Base-by-base conservation (phyloP, 2,888 invertebrate species). In the Argyra leucocephala region DNA sequence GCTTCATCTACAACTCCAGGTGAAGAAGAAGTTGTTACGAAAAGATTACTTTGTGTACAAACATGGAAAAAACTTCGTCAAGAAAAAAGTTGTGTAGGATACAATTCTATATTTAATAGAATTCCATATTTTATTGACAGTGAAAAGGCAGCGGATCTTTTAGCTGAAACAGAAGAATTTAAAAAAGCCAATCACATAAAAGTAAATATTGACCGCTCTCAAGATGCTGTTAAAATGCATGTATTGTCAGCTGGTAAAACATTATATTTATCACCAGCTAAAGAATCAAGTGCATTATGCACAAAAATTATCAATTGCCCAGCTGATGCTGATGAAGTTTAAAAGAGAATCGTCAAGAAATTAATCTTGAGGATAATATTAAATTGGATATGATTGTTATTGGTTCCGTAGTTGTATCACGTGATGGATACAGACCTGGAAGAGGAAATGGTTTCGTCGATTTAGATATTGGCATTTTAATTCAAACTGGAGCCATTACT, bases 381-480 rank as follows among this genome's bases (percentile, higher is more conserved):
- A 83, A 88, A 72, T 83, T 93, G 66, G 93, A 94, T 75, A 78
- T 93, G 71, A 84, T 93, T 26, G 85, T 94, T 61, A 83, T 92
- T 77, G 93, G 93, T 26, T 91, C 91, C 2, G 91, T 93, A 23
- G 90, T 91, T 15, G 93, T 93, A 22, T 91, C 91, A 64, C 86
- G 84, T 71, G 85, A 89, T 74, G 93, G 93, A 21, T 85, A 86
- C 72, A 87, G 93, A 72, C 90, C 94, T 76, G 93, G 93, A 31
- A 91, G 92, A 78, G 93, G 93, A 63, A 87, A 89, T 80, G 93
- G 93, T 10, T 93, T 88, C 77, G 89, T 90, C 37, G 93, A 93
- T 77, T 81, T 93, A 74, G 92, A 93, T 78, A 91, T 88, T 78
- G 92, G 89, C 1, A 84, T 92, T 75, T 85, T 93, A 81, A 84